A percentile compares a stretch with the other conserved stretches of the same genome.
phyloP scores from a whole-genome alignment of 2,113 vertebrate genomes.

The Tragelaphus scriptus region DNA sequence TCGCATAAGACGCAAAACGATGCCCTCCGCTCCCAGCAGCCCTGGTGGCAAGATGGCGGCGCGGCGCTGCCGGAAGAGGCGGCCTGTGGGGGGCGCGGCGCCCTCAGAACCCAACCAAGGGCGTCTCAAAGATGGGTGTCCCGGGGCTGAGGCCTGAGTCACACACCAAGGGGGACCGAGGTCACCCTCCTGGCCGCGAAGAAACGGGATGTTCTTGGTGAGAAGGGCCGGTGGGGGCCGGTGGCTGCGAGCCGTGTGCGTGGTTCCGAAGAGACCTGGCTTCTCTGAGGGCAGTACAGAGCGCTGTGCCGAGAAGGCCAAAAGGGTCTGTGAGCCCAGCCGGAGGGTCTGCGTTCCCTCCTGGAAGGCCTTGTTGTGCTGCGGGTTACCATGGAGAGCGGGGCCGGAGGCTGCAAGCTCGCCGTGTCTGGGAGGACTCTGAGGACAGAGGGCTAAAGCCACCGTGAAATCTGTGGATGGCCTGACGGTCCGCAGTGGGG shows the following conservation, averaged over 20 bases:
- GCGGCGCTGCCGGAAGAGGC: accelerated
- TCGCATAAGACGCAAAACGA: not conserved
- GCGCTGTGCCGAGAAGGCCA: not conserved
- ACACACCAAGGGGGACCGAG: not conserved
- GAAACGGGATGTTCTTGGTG: not conserved
- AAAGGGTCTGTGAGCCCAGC: not conserved
- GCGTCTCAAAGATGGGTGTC: accelerated
- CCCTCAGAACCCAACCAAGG: accelerated
- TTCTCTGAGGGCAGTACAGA: not conserved
- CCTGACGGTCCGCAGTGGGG: not conserved
- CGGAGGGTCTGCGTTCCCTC: accelerated
- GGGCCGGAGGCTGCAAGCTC: not conserved
- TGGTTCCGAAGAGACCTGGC: not conserved
- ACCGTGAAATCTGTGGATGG: accelerated
- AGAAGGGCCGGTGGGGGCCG: not conserved
- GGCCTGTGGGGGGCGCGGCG: accelerated
- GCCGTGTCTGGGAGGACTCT: not conserved
- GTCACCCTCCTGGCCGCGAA: not conserved
- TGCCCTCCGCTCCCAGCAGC: not conserved
- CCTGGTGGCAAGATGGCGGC: not conserved
- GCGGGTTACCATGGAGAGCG: accelerated
- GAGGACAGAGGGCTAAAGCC: not conserved
- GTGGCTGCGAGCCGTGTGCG: not conserved
- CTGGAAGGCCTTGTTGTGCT: not conserved
- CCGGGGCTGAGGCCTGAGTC: not conserved